phyloP scores from a whole-genome alignment of 2,113 vertebrate genomes.

The Halcyon malimbica region DNA sequence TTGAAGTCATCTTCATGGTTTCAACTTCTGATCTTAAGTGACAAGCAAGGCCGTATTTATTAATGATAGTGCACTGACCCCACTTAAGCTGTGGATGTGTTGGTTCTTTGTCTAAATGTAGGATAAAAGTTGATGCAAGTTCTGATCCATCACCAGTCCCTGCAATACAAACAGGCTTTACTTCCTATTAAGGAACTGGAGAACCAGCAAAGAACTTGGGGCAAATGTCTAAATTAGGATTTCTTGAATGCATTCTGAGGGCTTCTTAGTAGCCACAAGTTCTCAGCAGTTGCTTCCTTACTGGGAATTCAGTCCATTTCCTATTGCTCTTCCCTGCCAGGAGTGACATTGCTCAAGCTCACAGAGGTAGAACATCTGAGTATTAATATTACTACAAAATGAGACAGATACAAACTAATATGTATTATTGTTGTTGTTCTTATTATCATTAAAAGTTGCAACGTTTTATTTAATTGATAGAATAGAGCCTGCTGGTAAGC shows the following conservation, averaged over 20 bases:
- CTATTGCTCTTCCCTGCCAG: neutral
- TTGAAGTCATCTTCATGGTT: constrained; percentile 36
- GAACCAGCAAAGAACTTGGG: neutral
- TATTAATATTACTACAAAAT: neutral
- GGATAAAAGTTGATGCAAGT: neutral
- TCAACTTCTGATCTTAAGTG: neutral
- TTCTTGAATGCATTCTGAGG: neutral
- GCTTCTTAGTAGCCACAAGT: neutral
- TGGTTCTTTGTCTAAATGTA: neutral
- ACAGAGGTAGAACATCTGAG: neutral
- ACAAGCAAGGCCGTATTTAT: neutral
- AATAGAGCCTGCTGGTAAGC: neutral
- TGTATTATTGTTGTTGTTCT: neutral
- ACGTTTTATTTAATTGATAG: neutral
- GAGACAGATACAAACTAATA: too few relatives aligned
- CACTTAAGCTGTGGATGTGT: neutral
- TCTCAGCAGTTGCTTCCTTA: neutral
- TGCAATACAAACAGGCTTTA: neutral
- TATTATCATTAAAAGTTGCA: neutral
- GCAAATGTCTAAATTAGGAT: neutral
- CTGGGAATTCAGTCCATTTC: neutral
- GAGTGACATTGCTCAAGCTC: neutral
- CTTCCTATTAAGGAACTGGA: neutral
- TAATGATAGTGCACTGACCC: neutral
- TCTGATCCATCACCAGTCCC: neutral